phyloP scores from a whole-genome alignment of 2,888 invertebrate species.

The Bhutanitis thaidina region DNA sequence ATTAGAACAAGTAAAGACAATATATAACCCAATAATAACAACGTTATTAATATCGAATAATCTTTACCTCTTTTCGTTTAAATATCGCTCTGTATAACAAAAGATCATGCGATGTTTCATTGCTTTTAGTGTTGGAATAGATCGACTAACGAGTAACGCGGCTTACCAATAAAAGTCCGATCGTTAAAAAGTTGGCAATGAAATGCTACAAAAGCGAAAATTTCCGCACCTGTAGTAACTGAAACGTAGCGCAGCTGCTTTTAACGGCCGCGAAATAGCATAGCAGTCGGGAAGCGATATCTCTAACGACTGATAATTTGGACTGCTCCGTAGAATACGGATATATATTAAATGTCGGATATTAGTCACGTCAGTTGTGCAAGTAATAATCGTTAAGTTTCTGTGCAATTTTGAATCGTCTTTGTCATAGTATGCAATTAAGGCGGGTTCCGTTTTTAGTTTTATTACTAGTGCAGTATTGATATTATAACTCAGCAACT shows the following conservation, averaged over 20 bases:
- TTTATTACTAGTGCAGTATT: too few relatives aligned
- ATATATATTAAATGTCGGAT: conserved; percentile 10
- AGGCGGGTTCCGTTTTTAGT: too few relatives aligned
- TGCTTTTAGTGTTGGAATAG: not conserved
- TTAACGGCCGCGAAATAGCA: conserved; percentile 16
- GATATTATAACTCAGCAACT: too few relatives aligned
- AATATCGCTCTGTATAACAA: too few relatives aligned
- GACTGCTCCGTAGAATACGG: conserved; percentile 7
- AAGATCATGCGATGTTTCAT: too few relatives aligned
- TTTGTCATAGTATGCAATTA: conserved; percentile 5
- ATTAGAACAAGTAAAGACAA: too few relatives aligned
- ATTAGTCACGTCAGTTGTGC: conserved; percentile 15
- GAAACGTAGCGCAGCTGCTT: conserved; percentile 13
- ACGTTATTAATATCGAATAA: too few relatives aligned
- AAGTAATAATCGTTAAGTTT: conserved; percentile 16
- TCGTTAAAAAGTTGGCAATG: conserved; percentile 7
- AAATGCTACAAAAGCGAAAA: conserved; percentile 11
- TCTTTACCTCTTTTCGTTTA: too few relatives aligned
- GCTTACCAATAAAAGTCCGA: conserved; percentile 1
- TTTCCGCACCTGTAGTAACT: conserved; percentile 14
- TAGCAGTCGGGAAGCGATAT: conserved; percentile 9
- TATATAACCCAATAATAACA: too few relatives aligned
- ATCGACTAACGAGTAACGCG: not conserved
- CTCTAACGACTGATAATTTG: conserved; percentile 15
- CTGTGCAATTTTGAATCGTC: conserved; percentile 12